A percentile compares a stretch with the other conserved stretches of the same genome.
phyloP scores from a whole-genome alignment of 2,888 invertebrate species.

The Lutraria lutraria region DNA sequence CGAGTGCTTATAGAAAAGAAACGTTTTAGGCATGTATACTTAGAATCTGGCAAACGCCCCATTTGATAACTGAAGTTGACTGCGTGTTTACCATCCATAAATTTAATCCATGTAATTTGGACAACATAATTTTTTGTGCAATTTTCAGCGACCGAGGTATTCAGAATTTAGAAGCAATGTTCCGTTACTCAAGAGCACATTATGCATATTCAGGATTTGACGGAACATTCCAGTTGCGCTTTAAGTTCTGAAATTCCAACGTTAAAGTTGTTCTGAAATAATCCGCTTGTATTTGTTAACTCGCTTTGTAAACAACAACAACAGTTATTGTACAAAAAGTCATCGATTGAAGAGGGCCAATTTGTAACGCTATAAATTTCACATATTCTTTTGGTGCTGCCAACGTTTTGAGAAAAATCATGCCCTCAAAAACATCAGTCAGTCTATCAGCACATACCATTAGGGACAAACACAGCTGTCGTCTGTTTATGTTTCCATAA shows the following conservation, averaged over 20 bases:
- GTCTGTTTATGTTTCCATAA: constrained; percentile 22
- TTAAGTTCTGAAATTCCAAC: constrained; percentile 6
- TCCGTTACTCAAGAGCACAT: neutral
- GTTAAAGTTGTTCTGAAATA: neutral
- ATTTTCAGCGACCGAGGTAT: neutral
- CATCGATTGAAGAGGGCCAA: neutral
- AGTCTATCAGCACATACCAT: neutral
- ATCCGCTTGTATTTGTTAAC: neutral
- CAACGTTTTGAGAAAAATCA: neutral
- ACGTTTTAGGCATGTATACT: too few relatives aligned
- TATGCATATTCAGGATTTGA: neutral
- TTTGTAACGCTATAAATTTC: constrained; percentile 17
- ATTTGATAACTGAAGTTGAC: too few relatives aligned
- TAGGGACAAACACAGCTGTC: constrained; percentile 23
- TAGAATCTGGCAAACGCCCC: too few relatives aligned
- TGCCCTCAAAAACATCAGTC: neutral
- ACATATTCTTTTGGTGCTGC: neutral
- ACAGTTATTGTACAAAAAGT: neutral
- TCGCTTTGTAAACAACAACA: neutral
- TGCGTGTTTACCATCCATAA: neutral
- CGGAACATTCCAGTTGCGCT: neutral
- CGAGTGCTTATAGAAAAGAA: too few relatives aligned
- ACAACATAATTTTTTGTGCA: neutral
- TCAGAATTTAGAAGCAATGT: neutral
- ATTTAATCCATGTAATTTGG: neutral